Evolutionary conservation across 2,888 invertebrate genomes (phyloP).

Genomic region (Agriopis marginaria): DNA sequence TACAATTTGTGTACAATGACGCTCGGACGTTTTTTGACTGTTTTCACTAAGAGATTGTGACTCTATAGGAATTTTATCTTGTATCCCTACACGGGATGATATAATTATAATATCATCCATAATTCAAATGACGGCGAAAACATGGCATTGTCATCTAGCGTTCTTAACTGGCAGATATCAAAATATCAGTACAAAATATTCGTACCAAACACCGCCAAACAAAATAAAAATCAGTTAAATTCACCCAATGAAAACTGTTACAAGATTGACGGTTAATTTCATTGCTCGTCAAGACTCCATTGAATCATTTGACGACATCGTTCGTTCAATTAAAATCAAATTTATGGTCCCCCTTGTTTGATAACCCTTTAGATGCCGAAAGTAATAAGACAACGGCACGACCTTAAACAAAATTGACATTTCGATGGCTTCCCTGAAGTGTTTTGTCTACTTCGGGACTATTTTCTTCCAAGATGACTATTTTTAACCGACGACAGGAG

Average conservation of each 20-base stretch:
- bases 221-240: slow-evolving; percentile 44
- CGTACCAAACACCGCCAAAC: slow-evolving; percentile 5
- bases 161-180: background rate
- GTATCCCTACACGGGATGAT: no score
- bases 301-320: slow-evolving; percentile 68
- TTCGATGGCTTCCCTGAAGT: slow-evolving; percentile 14
- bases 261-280: slow-evolving; percentile 62
- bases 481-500: background rate
- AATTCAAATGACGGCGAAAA: no score
- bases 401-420: slow-evolving; percentile 32
- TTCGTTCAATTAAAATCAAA: slow-evolving; percentile 78
- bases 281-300: slow-evolving; percentile 65
- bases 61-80: no score
- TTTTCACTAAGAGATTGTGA: no score
- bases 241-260: slow-evolving; percentile 44
- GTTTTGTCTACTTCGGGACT: slow-evolving; percentile 22
- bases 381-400: slow-evolving; percentile 30
- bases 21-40: no score
- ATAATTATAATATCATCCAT: no score
- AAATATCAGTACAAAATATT: background rate
- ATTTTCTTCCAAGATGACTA: slow-evolving; percentile 5
- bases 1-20: no score
- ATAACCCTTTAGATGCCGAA: slow-evolving; percentile 53
- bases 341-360: slow-evolving; percentile 65
- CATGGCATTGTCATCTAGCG: no score